Percentiles rank a stretch among this genome's conserved stretches.
Conservation (phyloP, 2,888 invertebrate genomes). For the Oscheius sp. region DNA sequence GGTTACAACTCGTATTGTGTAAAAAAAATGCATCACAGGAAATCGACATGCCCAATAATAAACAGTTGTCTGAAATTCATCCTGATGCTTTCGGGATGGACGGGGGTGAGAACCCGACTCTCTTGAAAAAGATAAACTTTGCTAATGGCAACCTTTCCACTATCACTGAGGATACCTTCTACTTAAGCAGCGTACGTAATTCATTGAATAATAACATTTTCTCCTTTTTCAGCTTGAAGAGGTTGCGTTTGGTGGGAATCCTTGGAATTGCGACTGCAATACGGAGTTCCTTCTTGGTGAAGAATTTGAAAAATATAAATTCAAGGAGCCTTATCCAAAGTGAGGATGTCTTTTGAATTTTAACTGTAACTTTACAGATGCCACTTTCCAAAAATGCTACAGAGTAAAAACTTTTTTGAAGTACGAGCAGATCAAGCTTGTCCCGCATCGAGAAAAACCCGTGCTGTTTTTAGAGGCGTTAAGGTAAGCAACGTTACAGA, state of each 20-base stretch:
- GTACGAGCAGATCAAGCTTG: constrained; percentile 42
- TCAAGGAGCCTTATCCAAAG: constrained; percentile 26
- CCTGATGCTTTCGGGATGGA: constrained; percentile 54
- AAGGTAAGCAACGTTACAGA: neutral
- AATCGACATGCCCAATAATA: constrained; percentile 34
- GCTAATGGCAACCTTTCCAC: constrained; percentile 41
- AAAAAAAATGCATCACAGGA: neutral
- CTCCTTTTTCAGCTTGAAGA: constrained; percentile 25
- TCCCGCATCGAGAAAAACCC: neutral
- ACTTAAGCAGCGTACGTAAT: constrained; percentile 39
- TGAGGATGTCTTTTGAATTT: neutral
- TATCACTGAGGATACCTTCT: constrained; percentile 42
- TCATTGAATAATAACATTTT: neutral
- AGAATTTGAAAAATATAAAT: constrained; percentile 40
- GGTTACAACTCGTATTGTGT: too few relatives aligned
- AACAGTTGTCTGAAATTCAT: constrained; percentile 42
- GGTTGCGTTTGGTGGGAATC: constrained; percentile 44
- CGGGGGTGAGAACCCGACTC: constrained; percentile 32
- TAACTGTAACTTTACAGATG: constrained; percentile 37
- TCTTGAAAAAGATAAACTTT: constrained; percentile 35
- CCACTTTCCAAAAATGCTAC: constrained; percentile 29
- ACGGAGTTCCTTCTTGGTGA: constrained; percentile 43
- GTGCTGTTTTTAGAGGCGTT: neutral
- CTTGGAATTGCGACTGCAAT: constrained; percentile 52
- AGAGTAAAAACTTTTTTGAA: constrained; percentile 27